Percentiles rank a stretch among this genome's conserved stretches.
Evolutionary conservation across 2,888 invertebrate genomes (phyloP).

Genomic region (Agriopis leucophaearia): DNA sequence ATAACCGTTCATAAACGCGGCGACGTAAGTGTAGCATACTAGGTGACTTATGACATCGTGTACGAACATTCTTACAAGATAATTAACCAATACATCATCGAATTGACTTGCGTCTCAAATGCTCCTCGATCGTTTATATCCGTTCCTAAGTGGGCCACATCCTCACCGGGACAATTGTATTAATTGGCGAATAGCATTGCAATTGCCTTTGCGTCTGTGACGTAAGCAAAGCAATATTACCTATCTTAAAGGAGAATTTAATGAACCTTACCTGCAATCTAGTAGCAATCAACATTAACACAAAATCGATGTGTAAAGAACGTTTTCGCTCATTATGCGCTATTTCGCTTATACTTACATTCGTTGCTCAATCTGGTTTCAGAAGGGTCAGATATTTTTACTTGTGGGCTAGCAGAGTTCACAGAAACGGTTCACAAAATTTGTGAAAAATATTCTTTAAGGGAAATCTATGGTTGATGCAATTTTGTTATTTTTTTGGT

Average conservation of each 20-base stretch:
- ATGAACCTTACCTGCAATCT: too few relatives aligned
- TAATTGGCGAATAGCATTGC: slow-evolving; percentile 68
- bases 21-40: too few relatives aligned
- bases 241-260: neutral
- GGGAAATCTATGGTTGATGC: too few relatives aligned
- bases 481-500: too few relatives aligned
- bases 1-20: too few relatives aligned
- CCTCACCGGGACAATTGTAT: slow-evolving; percentile 64
- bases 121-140: slow-evolving; percentile 55
- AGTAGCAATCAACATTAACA: neutral
- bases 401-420: too few relatives aligned
- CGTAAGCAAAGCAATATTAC: slow-evolving; percentile 5
- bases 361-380: too few relatives aligned
- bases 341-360: too few relatives aligned
- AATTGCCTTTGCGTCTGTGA: slow-evolving; percentile 54
- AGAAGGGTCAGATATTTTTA: too few relatives aligned
- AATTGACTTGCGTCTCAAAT: slow-evolving; percentile 15
- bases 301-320: neutral
- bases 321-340: too few relatives aligned
- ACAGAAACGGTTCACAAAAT: too few relatives aligned
- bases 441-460: too few relatives aligned
- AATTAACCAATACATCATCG: slow-evolving; percentile 22
- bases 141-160: slow-evolving; percentile 67
- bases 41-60: neutral
- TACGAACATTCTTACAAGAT: neutral